A percentile compares a stretch with the other conserved stretches of the same genome.
Evolutionary conservation across 2,797 vertebrate genomes (phyloP).

Genomic region (Thunnus albacares): DNA sequence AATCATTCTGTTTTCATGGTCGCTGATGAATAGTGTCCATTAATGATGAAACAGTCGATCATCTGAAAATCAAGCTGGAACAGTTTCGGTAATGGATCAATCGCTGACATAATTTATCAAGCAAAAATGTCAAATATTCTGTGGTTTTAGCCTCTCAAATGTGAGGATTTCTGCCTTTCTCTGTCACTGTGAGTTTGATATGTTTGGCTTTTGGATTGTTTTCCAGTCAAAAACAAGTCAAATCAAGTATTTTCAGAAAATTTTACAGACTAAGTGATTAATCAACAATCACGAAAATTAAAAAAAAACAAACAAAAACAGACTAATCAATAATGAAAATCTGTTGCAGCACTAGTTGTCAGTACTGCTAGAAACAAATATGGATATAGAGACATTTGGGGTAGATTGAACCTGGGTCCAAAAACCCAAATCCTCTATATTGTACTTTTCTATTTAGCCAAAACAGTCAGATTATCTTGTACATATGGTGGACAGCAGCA

Average conservation of each 20-base stretch:
- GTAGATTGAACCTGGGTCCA: neutral
- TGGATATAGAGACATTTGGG: neutral
- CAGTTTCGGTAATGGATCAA: too few species aligned
- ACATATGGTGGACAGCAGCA: neutral
- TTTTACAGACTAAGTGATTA: neutral
- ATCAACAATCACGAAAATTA: too few species aligned
- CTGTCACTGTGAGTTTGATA: neutral
- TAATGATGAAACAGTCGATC: neutral
- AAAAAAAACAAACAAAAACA: neutral
- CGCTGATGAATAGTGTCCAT: neutral
- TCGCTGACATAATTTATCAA: neutral
- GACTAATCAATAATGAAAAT: neutral
- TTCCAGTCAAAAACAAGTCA: neutral
- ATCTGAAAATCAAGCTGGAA: neutral
- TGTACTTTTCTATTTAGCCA: neutral
- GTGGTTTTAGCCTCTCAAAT: neutral
- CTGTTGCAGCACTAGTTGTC: neutral
- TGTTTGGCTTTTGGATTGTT: neutral
- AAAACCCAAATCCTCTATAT: too few species aligned
- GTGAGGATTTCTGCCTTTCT: neutral
- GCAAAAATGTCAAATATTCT: neutral
- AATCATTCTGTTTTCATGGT: neutral
- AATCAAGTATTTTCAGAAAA: neutral
- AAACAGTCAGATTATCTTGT: constrained; percentile 1
- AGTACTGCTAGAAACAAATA: neutral